Evolutionary conservation across 2,113 vertebrate genomes (phyloP).

Genomic region (Catharus bicknelli): DNA sequence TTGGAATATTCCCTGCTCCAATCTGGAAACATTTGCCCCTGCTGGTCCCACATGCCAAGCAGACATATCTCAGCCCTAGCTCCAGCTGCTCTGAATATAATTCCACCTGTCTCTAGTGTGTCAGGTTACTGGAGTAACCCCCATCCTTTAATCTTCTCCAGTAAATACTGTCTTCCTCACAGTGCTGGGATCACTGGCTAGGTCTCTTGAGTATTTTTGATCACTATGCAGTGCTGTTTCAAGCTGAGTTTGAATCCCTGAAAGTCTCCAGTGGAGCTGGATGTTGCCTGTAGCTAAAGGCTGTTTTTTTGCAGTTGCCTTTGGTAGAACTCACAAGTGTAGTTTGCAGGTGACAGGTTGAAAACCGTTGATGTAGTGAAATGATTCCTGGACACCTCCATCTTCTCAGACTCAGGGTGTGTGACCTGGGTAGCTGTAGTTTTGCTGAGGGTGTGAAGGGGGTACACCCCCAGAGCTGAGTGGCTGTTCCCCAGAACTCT

Average conservation of each 20-base stretch:
- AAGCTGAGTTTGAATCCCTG: not conserved
- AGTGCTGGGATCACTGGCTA: not conserved
- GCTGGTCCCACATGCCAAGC: not conserved
- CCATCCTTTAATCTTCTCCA: not conserved
- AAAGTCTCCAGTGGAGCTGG: not conserved
- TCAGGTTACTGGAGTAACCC: not conserved
- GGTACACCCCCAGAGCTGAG: not conserved
- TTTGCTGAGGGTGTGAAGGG: not conserved
- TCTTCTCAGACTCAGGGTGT: not conserved
- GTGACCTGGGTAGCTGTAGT: not conserved
- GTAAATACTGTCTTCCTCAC: not conserved
- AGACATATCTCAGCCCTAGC: not conserved
- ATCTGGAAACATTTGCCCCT: not conserved
- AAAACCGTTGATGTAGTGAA: rapidly evolving
- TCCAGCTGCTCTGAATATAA: not conserved
- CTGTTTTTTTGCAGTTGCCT: not conserved
- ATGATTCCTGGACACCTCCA: not conserved
- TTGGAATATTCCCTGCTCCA: not conserved
- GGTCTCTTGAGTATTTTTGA: not conserved
- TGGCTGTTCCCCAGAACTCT: not conserved
- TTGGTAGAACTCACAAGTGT: not conserved
- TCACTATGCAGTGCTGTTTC: not conserved
- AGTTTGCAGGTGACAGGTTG: not conserved
- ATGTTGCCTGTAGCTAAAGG: not conserved
- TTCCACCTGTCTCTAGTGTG: not conserved